A percentile compares a stretch with the other conserved stretches of the same genome.
phyloP scores from a whole-genome alignment of 2,888 invertebrate species.

The Girardia tigrina region DNA sequence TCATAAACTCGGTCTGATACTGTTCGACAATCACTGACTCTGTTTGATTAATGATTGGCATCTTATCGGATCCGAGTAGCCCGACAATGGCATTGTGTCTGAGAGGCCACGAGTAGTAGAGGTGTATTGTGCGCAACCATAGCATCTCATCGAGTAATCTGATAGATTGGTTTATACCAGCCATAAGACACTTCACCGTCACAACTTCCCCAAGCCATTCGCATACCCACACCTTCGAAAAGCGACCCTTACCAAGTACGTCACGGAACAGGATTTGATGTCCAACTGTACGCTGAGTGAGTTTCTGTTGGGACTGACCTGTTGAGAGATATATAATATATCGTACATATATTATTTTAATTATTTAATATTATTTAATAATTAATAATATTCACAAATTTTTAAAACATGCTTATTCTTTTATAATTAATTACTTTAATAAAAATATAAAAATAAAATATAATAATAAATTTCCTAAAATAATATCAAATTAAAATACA shows the following conservation, averaged over 20 bases:
- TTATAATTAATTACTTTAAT: too few species aligned
- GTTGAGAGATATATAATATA: too few species aligned
- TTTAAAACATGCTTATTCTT: too few species aligned
- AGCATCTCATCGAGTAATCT: not conserved
- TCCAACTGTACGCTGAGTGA: conserved; percentile 14
- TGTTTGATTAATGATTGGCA: not conserved
- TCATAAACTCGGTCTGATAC: not conserved
- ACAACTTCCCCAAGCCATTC: conserved; percentile 15
- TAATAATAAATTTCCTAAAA: too few species aligned
- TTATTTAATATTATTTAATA: too few species aligned
- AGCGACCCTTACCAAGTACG: conserved; percentile 15
- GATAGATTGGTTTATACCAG: not conserved
- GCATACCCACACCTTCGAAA: conserved; percentile 27
- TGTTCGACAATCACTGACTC: not conserved
- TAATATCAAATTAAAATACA: too few species aligned
- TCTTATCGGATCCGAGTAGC: not conserved
- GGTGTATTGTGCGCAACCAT: conserved; percentile 18
- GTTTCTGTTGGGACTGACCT: not conserved
- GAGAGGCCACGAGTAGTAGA: not conserved
- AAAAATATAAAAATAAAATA: too few species aligned
- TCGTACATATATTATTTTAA: too few species aligned
- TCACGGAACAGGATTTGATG: conserved; percentile 26
- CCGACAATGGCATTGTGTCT: conserved; percentile 26
- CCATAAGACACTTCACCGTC: not conserved
- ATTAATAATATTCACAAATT: too few species aligned